Conservation (phyloP, 2,113 vertebrate species). For the Pluvianellus socialis region DNA sequence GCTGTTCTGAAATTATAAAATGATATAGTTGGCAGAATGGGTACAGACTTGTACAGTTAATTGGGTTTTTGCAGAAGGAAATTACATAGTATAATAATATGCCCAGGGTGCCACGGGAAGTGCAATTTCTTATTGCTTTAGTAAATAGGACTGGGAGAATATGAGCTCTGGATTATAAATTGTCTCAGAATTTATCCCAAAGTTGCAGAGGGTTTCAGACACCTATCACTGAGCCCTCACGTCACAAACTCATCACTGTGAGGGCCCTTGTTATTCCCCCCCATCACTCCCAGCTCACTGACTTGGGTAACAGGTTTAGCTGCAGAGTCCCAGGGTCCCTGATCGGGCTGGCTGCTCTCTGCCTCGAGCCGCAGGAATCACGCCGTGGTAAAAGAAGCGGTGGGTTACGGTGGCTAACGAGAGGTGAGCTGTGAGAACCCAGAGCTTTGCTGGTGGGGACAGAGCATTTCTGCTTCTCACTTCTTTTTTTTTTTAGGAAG, state of each 20-base stretch:
- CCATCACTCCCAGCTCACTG: neutral
- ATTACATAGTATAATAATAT: constrained; percentile 24
- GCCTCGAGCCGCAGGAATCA: neutral
- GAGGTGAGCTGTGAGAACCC: neutral
- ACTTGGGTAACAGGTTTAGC: neutral
- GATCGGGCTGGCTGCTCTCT: neutral
- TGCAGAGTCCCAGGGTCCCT: accelerated
- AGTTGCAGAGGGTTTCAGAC: neutral
- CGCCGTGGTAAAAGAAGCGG: accelerated
- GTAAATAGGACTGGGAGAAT: constrained; percentile 21
- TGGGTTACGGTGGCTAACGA: neutral
- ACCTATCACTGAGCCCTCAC: neutral
- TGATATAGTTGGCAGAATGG: constrained; percentile 29
- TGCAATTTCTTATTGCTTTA: constrained; percentile 22
- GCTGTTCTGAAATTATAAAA: constrained; percentile 43
- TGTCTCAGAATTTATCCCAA: neutral
- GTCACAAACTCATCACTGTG: neutral
- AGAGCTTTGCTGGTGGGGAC: neutral
- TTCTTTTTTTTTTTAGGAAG: neutral
- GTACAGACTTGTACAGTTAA: constrained; percentile 46
- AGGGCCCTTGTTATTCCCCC: neutral
- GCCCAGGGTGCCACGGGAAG: constrained; percentile 10
- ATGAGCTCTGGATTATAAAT: neutral
- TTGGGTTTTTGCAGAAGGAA: constrained; percentile 44
- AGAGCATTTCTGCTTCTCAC: neutral